Evolutionary conservation across 2,113 vertebrate species (phyloP).

Genomic region (Eretmochelys imbricata): DNA sequence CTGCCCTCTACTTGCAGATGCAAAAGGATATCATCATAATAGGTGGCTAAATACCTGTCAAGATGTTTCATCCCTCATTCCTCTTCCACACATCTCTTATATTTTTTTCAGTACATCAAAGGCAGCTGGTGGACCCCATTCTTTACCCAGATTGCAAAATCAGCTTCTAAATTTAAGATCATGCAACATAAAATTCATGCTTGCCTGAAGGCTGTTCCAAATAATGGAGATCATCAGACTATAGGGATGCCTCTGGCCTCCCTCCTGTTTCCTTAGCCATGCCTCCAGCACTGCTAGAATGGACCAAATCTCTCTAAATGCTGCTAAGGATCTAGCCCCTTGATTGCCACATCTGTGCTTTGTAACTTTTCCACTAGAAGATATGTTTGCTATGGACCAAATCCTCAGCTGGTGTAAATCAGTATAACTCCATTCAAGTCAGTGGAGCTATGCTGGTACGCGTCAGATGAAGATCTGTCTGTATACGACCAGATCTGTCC

Average conservation of each 20-base stretch:
- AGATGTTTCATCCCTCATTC: not conserved
- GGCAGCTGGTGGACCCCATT: slow-evolving; percentile 1
- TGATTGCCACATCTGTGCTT: not conserved
- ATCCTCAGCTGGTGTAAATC: not conserved
- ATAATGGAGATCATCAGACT: slow-evolving; percentile 41
- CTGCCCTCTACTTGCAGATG: not conserved
- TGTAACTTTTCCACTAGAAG: not conserved
- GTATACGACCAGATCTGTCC: not conserved
- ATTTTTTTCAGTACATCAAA: not conserved
- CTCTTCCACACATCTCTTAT: not conserved
- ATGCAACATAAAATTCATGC: slow-evolving; percentile 50
- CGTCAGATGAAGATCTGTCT: not conserved
- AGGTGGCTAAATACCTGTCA: not conserved
- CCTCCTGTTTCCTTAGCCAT: slow-evolving; percentile 52
- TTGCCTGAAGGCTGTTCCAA: slow-evolving; percentile 50
- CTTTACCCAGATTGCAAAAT: not conserved
- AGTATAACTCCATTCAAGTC: not conserved
- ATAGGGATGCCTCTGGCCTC: not conserved
- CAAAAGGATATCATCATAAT: not conserved
- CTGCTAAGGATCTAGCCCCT: not conserved
- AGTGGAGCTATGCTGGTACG: not conserved
- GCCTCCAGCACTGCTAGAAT: slow-evolving; percentile 35
- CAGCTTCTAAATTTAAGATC: slow-evolving; percentile 28
- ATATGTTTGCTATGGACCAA: not conserved
- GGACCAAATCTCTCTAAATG: not conserved